phyloP scores from a whole-genome alignment of 2,888 invertebrate genomes.

The Caenorhabditis parvicauda region DNA sequence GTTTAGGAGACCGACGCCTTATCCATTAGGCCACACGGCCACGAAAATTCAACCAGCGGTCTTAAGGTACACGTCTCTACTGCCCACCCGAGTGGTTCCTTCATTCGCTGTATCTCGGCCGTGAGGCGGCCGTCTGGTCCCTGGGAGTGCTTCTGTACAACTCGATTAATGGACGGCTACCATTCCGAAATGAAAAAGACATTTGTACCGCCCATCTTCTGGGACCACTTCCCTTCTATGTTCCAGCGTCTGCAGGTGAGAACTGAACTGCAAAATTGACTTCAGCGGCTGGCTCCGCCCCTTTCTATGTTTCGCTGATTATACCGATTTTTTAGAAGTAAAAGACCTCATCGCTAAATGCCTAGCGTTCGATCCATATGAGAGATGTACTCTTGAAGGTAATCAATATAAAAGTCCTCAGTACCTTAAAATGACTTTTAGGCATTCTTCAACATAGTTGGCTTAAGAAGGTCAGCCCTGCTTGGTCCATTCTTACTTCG shows the following conservation, averaged over 20 bases:
- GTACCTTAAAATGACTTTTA: no score
- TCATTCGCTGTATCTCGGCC: slow-evolving; percentile 56
- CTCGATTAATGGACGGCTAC: slow-evolving; percentile 55
- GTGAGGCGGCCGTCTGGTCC: slow-evolving; percentile 60
- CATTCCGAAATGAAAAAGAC: slow-evolving; percentile 59
- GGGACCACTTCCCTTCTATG: slow-evolving; percentile 59
- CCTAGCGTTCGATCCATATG: slow-evolving; percentile 51
- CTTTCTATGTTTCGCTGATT: neutral
- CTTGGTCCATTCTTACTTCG: slow-evolving; percentile 34
- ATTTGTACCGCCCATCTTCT: slow-evolving; percentile 59
- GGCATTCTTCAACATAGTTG: slow-evolving; percentile 52
- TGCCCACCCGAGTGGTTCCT: slow-evolving; percentile 61
- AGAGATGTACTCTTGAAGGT: slow-evolving; percentile 44
- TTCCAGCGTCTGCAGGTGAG: slow-evolving; percentile 41
- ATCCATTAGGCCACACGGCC: slow-evolving; percentile 54
- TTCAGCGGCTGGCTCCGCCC: slow-evolving; percentile 4
- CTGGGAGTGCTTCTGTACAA: slow-evolving; percentile 58
- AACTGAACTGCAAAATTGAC: neutral
- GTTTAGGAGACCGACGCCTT: slow-evolving; percentile 61
- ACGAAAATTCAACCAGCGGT: no score
- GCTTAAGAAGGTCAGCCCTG: slow-evolving; percentile 27
- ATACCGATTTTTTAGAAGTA: slow-evolving; percentile 32
- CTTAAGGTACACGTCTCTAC: slow-evolving; percentile 51
- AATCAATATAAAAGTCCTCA: no score
- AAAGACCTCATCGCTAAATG: slow-evolving; percentile 51